These are phyloP conservation scores for Habropoda laboriosa DNA, from an alignment of 1,140 invertebrate species.

Conservation along the genomic window DNA sequence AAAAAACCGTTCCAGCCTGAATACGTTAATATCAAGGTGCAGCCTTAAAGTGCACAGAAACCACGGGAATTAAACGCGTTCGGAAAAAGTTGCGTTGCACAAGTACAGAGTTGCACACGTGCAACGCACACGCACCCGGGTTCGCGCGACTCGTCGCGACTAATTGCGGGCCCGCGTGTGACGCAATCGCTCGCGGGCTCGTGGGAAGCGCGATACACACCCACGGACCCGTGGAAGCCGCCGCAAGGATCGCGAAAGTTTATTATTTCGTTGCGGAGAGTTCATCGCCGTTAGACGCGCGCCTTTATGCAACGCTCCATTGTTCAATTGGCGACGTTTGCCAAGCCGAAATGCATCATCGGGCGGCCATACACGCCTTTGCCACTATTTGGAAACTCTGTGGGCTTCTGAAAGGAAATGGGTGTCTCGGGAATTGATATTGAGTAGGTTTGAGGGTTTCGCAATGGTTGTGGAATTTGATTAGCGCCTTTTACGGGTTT, in stretches of 20 bases:
- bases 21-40: no score
- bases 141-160: neutral
- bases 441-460: no score
- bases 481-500: no score
- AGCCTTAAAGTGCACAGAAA: no score
- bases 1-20: no score
- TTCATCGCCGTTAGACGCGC: conserved; percentile 8
- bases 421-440: no score
- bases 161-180: conserved; percentile 17
- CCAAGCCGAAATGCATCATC: neutral
- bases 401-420: no score
- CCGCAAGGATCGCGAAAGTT: conserved; percentile 28
- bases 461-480: no score
- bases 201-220: conserved; percentile 30
- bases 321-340: conserved; percentile 9
- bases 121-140: neutral
- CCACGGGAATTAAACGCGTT: no score
- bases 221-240: neutral
- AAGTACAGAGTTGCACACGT: neutral
- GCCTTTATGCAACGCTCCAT: conserved; percentile 25
- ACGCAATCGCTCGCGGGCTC: conserved; percentile 5
- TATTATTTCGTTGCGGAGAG: conserved; percentile 10
- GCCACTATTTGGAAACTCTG: neutral
- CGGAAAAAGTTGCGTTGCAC: neutral
- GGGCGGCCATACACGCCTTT: neutral